Percentiles rank a stretch among this genome's conserved stretches.
Conservation (phyloP, 2,113 vertebrate genomes). For the Salvelinus fontinalis region DNA sequence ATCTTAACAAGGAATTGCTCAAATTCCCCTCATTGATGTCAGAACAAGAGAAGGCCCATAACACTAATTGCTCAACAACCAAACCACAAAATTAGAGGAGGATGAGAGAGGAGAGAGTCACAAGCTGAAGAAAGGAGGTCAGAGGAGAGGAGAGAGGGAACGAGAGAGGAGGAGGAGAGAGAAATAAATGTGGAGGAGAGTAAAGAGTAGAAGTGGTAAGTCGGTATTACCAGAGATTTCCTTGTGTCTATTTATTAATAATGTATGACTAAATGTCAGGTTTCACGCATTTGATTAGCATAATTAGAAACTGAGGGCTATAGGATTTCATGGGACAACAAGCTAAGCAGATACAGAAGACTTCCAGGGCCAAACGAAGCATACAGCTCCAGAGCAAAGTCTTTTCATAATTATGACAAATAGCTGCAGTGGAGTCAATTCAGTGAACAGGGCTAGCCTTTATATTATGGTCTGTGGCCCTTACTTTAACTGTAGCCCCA, state of each 20-base stretch:
- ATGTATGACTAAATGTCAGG: constrained; percentile 74
- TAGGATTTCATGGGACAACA: constrained; percentile 64
- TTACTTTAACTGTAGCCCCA: not conserved
- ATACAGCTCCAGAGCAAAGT: constrained; percentile 35
- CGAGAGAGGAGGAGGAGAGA: constrained; percentile 36
- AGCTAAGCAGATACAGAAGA: constrained; percentile 47
- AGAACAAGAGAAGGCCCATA: constrained; percentile 58
- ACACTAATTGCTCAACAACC: constrained; percentile 66
- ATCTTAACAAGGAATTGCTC: constrained; percentile 76
- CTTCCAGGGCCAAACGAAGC: constrained; percentile 29
- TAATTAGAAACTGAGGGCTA: constrained; percentile 71
- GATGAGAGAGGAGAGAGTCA: constrained; percentile 50
- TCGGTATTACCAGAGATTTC: constrained; percentile 58
- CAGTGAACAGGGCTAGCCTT: constrained; percentile 25
- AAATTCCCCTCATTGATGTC: constrained; percentile 67
- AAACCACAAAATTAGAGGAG: constrained; percentile 60
- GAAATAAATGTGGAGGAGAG: constrained; percentile 24
- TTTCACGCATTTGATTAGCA: constrained; percentile 70
- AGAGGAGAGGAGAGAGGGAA: constrained; percentile 24
- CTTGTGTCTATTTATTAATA: constrained; percentile 72
- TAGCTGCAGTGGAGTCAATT: constrained; percentile 44
- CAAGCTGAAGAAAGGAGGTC: constrained; percentile 46
- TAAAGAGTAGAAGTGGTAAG: constrained; percentile 29
- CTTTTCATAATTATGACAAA: constrained; percentile 67
- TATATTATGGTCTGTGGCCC: not conserved